These are phyloP conservation scores for Habrosyne pyritoides DNA, from an alignment of 2,888 invertebrate genomes.

Conservation along the genomic window DNA sequence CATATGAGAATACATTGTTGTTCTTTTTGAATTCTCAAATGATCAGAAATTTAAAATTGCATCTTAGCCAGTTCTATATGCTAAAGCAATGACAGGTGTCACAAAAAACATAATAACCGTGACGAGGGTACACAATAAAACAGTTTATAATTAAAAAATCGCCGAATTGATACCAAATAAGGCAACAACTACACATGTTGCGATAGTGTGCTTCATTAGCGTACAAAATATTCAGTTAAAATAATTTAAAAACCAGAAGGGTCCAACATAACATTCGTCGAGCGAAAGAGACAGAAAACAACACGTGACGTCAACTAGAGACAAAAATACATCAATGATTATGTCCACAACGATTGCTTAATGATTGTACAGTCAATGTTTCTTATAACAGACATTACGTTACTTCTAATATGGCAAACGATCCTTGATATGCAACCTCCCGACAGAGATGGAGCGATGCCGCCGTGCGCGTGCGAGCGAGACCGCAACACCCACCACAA, in stretches of 20 bases:
- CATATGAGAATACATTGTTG: not conserved
- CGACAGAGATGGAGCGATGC: conserved; percentile 35
- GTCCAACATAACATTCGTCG: conserved; percentile 13
- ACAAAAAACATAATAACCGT: not conserved
- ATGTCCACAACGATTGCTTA: conserved; percentile 72
- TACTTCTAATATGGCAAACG: conserved; percentile 81
- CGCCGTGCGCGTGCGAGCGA: conserved; percentile 41
- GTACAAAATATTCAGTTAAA: not conserved
- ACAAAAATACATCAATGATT: conserved; percentile 67
- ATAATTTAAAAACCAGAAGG: not conserved
- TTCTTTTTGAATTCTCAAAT: not conserved
- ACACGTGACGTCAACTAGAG: conserved; percentile 51
- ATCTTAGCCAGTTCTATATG: not conserved
- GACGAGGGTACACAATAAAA: not conserved
- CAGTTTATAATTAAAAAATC: not conserved
- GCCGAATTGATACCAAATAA: not conserved
- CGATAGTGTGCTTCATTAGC: not conserved
- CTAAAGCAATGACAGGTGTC: not conserved
- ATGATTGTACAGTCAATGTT: conserved; percentile 55
- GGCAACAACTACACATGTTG: too few species aligned
- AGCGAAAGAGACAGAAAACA: conserved; percentile 45
- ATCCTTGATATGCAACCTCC: conserved; percentile 73
- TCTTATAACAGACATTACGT: conserved; percentile 35
- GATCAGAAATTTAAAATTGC: too few species aligned
- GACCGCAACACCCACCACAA: conserved; percentile 38